Evolutionary conservation across 1,140 invertebrate species (phyloP), one percentile per base, ranked within the genome.

Genomic region (Teleopsis dalmanni): DNA sequence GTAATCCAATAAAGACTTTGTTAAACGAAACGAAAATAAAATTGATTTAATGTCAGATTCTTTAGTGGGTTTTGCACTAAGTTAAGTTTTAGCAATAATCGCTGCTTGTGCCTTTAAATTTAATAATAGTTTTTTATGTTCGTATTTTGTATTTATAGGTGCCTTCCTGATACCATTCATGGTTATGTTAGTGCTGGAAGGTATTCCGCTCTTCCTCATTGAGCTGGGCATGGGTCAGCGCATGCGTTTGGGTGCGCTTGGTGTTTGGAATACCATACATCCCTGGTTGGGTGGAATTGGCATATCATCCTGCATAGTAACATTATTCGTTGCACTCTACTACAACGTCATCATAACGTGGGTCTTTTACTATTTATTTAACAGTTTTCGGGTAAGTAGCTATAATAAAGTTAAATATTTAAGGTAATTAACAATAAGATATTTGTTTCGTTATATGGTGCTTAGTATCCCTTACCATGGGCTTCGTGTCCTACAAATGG

Each of bases 271-370:
- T 69, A 88, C 86, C 36, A 91, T 93, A 53, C 88, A 94, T 65
- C 91, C 92, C 0, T 93, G 90, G 85, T 75, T 93, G 47, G 90
- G 89, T 5, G 89, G 88, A 31, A 88, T 92, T 51, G 87, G 88
- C 14, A 89, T 95, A 47, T 85, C 91, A 11, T 88, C 86, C 44
- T 92, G 90, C 60, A 82, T 96, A 38, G 91, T 97, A 34, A 92
- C 91, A 1, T 85, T 91, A 41, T 90, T 93, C 63, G 89, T 95
- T 16, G 87, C 88, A 2, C 78, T 97, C 27, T 98, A 98, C 72
- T 98, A 98, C 76, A 98, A 98, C 64, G 91, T 97, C 54, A 97
- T 98, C 66, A 94, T 98, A 60, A 94, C 93, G 34, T 98, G 95
- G 95, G 95, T 94, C 54, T 87, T 98, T 73, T 98, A 85, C 70